Evolutionary conservation across 2,797 vertebrate genomes (phyloP).

Genomic region (Neopelma chrysocephalum): DNA sequence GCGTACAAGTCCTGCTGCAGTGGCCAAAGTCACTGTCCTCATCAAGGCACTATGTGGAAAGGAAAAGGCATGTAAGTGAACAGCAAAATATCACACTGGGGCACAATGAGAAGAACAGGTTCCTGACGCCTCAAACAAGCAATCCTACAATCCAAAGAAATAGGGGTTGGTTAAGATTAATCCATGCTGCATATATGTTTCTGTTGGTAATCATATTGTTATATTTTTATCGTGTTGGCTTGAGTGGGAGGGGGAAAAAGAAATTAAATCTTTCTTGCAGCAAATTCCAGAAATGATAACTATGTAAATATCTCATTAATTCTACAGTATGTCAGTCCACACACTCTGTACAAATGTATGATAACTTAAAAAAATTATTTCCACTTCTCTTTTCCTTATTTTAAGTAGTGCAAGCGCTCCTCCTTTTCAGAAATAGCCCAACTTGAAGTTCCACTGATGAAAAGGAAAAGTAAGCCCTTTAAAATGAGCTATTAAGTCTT

Average conservation of each 20-base stretch:
- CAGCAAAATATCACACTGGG: background rate
- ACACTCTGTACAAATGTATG: background rate
- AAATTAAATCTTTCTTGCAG: background rate
- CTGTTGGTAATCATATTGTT: background rate
- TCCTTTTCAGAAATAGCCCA: slow-evolving; percentile 23
- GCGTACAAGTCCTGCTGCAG: background rate
- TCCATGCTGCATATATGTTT: background rate
- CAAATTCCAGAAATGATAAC: slow-evolving; percentile 14
- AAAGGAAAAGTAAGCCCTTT: slow-evolving; percentile 20
- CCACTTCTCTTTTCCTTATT: slow-evolving; percentile 1
- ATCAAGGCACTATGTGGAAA: background rate
- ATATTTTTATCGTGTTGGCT: background rate
- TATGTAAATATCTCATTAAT: slow-evolving; percentile 33
- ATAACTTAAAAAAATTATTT: background rate
- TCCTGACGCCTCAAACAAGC: background rate
- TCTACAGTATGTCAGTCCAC: background rate
- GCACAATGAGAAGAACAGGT: background rate
- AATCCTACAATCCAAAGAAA: background rate
- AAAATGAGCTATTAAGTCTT: slow-evolving; percentile 32
- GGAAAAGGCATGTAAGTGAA: fast-evolving
- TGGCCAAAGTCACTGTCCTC: background rate
- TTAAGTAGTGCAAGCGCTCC: background rate
- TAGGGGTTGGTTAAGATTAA: background rate
- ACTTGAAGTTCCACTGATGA: slow-evolving; percentile 20
- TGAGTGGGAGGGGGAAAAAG: background rate